These are phyloP conservation scores for Drosophila falleni DNA, from an alignment of 2,888 invertebrate genomes.

Conservation along the genomic window DNA sequence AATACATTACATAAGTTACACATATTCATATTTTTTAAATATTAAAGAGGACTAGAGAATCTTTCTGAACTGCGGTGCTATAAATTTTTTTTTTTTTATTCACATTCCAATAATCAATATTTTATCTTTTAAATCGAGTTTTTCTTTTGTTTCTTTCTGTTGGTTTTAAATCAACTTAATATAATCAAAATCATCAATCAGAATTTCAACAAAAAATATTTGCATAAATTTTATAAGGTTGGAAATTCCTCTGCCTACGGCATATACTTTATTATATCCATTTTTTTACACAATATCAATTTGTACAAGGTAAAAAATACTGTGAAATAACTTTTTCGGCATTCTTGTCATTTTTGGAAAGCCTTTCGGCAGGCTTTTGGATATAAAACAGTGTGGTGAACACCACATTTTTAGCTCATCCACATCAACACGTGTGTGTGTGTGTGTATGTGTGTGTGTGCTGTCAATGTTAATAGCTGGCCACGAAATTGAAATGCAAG, in stretches of 20 bases:
- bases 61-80: too few species aligned
- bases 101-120: background rate
- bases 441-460: slow-evolving; percentile 33
- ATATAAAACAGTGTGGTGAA: slow-evolving; percentile 14
- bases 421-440: slow-evolving; percentile 49
- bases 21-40: background rate
- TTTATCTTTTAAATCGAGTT: background rate
- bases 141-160: background rate
- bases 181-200: background rate
- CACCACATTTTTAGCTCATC: slow-evolving; percentile 35
- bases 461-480: slow-evolving; percentile 74
- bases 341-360: slow-evolving; percentile 45
- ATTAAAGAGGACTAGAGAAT: too few species aligned
- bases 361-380: slow-evolving; percentile 25
- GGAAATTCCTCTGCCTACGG: background rate
- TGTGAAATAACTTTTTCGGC: slow-evolving; percentile 22
- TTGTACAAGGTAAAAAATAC: background rate
- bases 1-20: background rate
- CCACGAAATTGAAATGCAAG: slow-evolving; percentile 77
- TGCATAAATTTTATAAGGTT: background rate
- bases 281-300: slow-evolving; percentile 9
- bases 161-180: background rate
- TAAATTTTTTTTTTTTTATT: background rate
- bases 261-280: slow-evolving; percentile 4
- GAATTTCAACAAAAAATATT: background rate